These are phyloP conservation scores for Sweltsa coloradensis DNA, from an alignment of 1,140 invertebrate species.

Conservation along the genomic window DNA sequence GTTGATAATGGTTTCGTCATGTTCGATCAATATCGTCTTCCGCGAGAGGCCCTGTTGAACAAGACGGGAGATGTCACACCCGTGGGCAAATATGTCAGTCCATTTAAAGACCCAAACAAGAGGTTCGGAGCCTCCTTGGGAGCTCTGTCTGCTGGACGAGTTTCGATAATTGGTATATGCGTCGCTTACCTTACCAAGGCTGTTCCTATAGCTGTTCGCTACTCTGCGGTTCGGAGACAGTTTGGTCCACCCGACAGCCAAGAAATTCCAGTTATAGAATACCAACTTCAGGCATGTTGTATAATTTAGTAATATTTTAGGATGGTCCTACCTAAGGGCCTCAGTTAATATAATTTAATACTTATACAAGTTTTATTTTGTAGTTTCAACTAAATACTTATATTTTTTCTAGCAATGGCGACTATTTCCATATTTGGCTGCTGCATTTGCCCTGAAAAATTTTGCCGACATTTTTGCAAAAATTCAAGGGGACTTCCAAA, in stretches of 20 bases:
- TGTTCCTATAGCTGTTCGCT: constrained; percentile 66
- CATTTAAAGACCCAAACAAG: constrained; percentile 61
- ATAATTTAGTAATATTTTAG: constrained; percentile 9
- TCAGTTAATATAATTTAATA: constrained; percentile 7
- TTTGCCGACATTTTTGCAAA: constrained; percentile 48
- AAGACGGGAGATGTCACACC: constrained; percentile 47
- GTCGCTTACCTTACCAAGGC: constrained; percentile 49
- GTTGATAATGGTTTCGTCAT: constrained; percentile 65
- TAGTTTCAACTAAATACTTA: constrained; percentile 1
- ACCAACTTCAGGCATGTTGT: constrained; percentile 55
- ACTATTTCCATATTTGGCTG: constrained; percentile 66
- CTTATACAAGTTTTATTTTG: constrained; percentile 9
- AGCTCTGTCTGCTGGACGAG: constrained; percentile 57
- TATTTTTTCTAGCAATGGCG: constrained; percentile 56
- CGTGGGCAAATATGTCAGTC: constrained; percentile 51
- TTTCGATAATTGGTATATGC: constrained; percentile 60
- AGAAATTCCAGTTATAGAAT: constrained; percentile 71
- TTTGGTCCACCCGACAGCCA: constrained; percentile 47
- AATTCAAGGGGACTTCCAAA: constrained; percentile 38
- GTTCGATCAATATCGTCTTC: constrained; percentile 48
- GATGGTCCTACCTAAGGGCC: neutral
- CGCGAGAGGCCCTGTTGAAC: constrained; percentile 45
- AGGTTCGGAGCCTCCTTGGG: constrained; percentile 52
- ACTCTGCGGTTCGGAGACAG: constrained; percentile 67
- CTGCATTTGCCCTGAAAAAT: constrained; percentile 51